Base-by-base conservation (phyloP, 2,888 invertebrate species). In the Venusia cambrica region DNA sequence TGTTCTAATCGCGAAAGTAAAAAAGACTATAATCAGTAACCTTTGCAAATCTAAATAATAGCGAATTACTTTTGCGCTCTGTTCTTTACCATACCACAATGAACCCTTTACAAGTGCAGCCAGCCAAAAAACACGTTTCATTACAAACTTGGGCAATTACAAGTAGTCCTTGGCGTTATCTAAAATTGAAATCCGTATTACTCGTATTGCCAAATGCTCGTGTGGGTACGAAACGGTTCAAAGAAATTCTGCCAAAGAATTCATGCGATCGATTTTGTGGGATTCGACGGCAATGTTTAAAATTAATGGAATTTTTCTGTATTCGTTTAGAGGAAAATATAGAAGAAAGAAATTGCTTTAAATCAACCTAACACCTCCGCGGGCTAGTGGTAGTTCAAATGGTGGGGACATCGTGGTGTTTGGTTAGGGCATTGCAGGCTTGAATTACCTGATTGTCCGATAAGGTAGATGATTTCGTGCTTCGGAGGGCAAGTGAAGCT, bases 151-250 rank as follows among this genome's bases (percentile, higher is more conserved):
- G 56, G 58, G 56, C 73, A 73, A 73, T 73, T 72, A 70, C 68
- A 64, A 63, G 61, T 63, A 64, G 63, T 64, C 55, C 57, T 60
- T 50, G 55, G 46, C 56, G 54, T 62, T 73, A 76, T 76, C 75
- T 76, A 52, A 73, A 75, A 75, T 76, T 73, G 67, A 66, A 72
- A 75, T 74, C 73, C 50, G 64, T 65, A 64, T 66, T 67, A 42
- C 36, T 37, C 32, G 39, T 30, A 72, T 63, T 65, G 68, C 69
- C 70, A 66, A 73, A 73, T 63, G 56, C 53, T 54, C 57, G 57
- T 51, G 41, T 30, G 48, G 48, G 53, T 53, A 49, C 52, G 46
- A 39, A 42, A 34, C 40, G 38, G 25, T 27, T 34, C 34, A 37
- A 31, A 46, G 43, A 46, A 45, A 46, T 45, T 25, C 41, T 38